Conservation (phyloP, 2,113 vertebrate species). For the Phycodurus eques region DNA sequence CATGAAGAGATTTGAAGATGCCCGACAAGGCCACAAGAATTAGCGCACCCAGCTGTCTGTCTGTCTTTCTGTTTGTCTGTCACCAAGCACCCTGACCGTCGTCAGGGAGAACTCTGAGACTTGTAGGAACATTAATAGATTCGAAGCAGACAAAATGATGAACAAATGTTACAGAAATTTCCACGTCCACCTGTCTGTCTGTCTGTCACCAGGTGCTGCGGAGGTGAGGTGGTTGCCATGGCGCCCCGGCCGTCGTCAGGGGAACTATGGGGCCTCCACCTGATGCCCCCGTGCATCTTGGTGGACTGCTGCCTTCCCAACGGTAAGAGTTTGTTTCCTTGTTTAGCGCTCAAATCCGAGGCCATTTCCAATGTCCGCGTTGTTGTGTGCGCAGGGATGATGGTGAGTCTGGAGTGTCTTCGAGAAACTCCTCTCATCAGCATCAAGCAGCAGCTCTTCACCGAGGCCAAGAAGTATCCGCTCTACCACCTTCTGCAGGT, state of each 20-base stretch:
- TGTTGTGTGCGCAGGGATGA: conserved; percentile 59
- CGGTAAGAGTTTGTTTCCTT: conserved; percentile 31
- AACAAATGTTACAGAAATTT: not conserved
- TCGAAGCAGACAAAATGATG: not conserved
- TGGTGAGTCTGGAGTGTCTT: conserved; percentile 78
- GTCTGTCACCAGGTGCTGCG: conserved; percentile 35
- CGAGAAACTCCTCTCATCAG: conserved; percentile 74
- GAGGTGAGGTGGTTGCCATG: conserved; percentile 57
- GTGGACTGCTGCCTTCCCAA: conserved; percentile 82
- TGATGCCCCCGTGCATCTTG: conserved; percentile 80
- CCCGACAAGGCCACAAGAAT: not conserved
- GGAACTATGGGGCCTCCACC: conserved; percentile 79
- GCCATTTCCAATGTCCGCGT: not conserved
- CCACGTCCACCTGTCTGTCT: not conserved
- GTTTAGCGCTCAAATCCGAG: not conserved
- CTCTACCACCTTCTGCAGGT: conserved; percentile 77
- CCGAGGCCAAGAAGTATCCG: conserved; percentile 75
- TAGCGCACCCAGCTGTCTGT: too few relatives aligned
- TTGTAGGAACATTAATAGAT: not conserved
- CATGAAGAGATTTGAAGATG: not conserved
- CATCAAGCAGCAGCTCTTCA: conserved; percentile 79
- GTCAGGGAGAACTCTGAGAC: too few relatives aligned
- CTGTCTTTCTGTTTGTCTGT: too few relatives aligned
- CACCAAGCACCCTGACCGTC: too few relatives aligned
- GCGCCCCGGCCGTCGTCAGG: conserved; percentile 76